Conservation (phyloP, 2,113 vertebrate species). For the Turnix velox region DNA sequence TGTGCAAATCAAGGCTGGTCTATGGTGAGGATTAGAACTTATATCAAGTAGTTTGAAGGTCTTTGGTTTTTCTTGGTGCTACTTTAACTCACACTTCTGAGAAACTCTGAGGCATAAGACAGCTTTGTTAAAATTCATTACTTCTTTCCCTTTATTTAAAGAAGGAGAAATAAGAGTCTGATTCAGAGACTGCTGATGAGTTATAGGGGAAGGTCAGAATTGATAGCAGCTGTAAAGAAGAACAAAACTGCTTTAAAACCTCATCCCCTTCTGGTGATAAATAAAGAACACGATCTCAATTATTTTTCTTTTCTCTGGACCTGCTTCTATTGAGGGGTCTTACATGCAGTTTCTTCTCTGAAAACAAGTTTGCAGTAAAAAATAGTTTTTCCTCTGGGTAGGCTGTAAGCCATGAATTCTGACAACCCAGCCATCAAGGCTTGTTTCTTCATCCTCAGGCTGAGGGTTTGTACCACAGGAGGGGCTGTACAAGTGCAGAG, state of each 20-base stretch:
- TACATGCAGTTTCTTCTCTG: background rate
- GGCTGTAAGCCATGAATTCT: background rate
- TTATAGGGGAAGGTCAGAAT: constrained; percentile 18
- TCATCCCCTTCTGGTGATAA: background rate
- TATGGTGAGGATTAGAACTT: background rate
- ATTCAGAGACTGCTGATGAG: constrained; percentile 3
- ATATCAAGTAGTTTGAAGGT: background rate
- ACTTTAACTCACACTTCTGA: background rate
- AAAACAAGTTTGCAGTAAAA: background rate
- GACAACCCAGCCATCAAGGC: background rate
- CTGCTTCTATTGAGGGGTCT: background rate
- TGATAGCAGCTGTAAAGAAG: constrained; percentile 15
- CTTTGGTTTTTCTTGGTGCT: background rate
- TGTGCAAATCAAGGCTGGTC: background rate
- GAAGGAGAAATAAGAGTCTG: background rate
- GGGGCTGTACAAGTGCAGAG: background rate
- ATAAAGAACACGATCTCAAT: background rate
- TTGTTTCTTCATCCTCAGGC: background rate
- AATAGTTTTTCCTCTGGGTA: background rate
- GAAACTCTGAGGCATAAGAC: background rate
- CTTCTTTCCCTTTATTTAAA: constrained; percentile 1
- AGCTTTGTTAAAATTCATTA: constrained; percentile 15
- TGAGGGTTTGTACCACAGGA: rapidly evolving
- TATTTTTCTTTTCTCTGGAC: background rate
- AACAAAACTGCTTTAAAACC: background rate